A percentile compares a stretch with the other conserved stretches of the same genome.
Evolutionary conservation across 2,113 vertebrate species (phyloP).

Genomic region (Archocentrus centrarchus): DNA sequence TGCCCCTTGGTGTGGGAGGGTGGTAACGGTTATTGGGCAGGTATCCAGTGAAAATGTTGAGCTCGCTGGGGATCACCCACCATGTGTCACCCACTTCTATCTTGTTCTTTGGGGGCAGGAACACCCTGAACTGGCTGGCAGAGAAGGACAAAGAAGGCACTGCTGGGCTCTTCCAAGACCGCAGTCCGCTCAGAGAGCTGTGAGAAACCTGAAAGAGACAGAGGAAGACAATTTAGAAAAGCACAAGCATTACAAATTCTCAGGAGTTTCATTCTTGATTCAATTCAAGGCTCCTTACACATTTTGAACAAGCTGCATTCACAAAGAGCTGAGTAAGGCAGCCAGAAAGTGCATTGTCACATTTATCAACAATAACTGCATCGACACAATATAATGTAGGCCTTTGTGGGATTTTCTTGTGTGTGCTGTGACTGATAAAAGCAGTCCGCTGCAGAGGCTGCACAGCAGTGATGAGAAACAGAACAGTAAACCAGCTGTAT

Average conservation of each 20-base stretch:
- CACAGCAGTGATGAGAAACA: not conserved
- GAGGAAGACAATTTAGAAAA: not conserved
- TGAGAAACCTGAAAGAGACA: slow-evolving; percentile 86
- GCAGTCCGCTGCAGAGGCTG: not conserved
- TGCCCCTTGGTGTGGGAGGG: slow-evolving; percentile 90
- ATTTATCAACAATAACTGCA: not conserved
- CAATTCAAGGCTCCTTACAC: not conserved
- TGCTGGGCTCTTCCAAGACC: slow-evolving; percentile 88
- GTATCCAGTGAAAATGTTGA: slow-evolving; percentile 96
- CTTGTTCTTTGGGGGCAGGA: slow-evolving; percentile 90
- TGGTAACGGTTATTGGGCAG: slow-evolving; percentile 96
- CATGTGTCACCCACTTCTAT: slow-evolving; percentile 87
- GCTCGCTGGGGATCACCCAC: slow-evolving; percentile 95
- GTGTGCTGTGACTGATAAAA: not conserved
- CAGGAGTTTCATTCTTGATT: not conserved
- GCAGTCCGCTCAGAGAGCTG: slow-evolving; percentile 89
- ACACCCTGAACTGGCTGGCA: slow-evolving; percentile 89
- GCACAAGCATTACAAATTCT: not conserved
- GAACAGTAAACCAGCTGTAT: not conserved
- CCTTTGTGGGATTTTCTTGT: not conserved
- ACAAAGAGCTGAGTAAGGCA: slow-evolving; percentile 6
- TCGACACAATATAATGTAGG: not conserved
- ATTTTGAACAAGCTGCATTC: slow-evolving; percentile 3
- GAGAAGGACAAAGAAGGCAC: slow-evolving; percentile 79
- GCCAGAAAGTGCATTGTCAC: not conserved